phyloP scores from a whole-genome alignment of 2,797 vertebrate genomes.

The Cetoscarus ocellatus region DNA sequence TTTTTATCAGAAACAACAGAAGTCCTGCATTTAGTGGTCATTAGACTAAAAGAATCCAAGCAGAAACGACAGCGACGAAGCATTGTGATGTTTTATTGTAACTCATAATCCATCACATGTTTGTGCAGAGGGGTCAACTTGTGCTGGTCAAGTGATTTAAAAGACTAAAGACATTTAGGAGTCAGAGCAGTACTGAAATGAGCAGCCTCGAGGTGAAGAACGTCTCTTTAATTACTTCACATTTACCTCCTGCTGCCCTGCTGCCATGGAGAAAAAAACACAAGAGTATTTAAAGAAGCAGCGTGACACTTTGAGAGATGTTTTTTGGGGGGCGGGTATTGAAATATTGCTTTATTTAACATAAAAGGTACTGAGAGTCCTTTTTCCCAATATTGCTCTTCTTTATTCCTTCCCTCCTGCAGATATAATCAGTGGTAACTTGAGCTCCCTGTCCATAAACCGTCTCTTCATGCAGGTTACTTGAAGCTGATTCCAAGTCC shows the following conservation, averaged over 20 bases:
- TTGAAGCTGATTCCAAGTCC: constrained; percentile 98
- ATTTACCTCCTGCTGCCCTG: constrained; percentile 14
- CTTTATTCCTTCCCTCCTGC: background rate
- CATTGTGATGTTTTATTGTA: constrained; percentile 1
- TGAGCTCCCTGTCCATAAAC: constrained; percentile 1
- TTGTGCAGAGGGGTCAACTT: constrained; percentile 7
- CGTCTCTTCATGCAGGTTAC: constrained; percentile 81
- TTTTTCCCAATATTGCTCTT: no score
- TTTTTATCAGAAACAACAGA: no score
- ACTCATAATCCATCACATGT: constrained; percentile 4
- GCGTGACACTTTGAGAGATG: background rate
- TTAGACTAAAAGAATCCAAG: background rate
- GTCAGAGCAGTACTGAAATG: constrained; percentile 33
- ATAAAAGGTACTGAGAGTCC: no score
- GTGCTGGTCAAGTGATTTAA: constrained; percentile 32
- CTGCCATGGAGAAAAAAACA: background rate
- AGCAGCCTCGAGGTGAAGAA: constrained; percentile 15
- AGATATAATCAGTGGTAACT: background rate
- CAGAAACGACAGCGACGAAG: background rate
- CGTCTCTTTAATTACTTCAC: constrained; percentile 40
- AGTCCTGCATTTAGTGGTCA: no score
- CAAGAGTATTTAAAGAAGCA: background rate
- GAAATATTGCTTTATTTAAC: background rate
- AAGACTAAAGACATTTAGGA: constrained; percentile 18
- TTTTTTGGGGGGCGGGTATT: background rate